phyloP scores from a whole-genome alignment of 2,888 invertebrate species.

The Pachliopta kotzebuea region DNA sequence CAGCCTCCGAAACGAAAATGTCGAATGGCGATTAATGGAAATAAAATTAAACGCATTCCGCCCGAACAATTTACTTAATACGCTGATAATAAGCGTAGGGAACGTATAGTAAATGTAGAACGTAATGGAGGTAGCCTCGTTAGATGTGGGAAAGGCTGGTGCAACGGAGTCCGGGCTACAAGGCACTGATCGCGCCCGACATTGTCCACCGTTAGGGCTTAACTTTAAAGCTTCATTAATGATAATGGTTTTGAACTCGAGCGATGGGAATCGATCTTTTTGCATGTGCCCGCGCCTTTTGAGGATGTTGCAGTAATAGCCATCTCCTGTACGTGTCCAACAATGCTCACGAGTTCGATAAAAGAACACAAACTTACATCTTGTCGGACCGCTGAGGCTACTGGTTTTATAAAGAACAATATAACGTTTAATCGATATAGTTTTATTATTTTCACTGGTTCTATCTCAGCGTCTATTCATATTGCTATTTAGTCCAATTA shows the following conservation, averaged over 20 bases:
- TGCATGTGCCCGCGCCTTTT: constrained; percentile 46
- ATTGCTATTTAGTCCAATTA: too few species aligned
- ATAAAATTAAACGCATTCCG: constrained; percentile 68
- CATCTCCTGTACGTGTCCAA: constrained; percentile 50
- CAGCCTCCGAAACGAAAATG: constrained; percentile 61
- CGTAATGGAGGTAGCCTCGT: constrained; percentile 75
- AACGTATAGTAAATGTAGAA: constrained; percentile 72
- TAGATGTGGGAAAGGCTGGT: constrained; percentile 72
- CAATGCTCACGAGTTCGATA: constrained; percentile 12
- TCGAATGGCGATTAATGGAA: constrained; percentile 72
- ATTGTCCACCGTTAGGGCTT: constrained; percentile 72
- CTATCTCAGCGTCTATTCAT: too few species aligned
- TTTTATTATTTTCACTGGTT: too few species aligned
- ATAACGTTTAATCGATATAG: not conserved
- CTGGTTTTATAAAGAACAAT: constrained; percentile 9
- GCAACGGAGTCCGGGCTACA: constrained; percentile 51
- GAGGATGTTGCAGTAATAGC: constrained; percentile 56
- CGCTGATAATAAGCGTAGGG: constrained; percentile 73
- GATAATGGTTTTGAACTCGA: constrained; percentile 66
- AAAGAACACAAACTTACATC: constrained; percentile 9
- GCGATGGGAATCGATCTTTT: constrained; percentile 68
- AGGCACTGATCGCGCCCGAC: constrained; percentile 62
- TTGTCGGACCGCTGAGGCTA: constrained; percentile 2
- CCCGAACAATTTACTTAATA: constrained; percentile 74
- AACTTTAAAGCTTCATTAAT: constrained; percentile 70